A percentile compares a stretch with the other conserved stretches of the same genome.
phyloP scores from a whole-genome alignment of 2,888 invertebrate genomes.

The Odontomyia ornata region DNA sequence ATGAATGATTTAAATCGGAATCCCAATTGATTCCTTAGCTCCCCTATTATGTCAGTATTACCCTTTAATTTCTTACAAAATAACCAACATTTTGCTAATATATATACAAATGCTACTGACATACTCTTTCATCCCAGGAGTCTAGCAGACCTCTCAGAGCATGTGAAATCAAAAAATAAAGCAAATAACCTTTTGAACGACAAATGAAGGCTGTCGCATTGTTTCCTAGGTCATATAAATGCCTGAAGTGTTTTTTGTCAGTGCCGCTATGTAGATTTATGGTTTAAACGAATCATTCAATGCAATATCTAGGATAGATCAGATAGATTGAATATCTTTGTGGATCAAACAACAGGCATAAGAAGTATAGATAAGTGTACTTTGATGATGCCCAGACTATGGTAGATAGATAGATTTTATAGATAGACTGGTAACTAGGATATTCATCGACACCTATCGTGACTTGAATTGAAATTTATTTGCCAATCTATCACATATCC shows the following conservation, averaged over 20 bases:
- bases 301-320: constrained; percentile 5
- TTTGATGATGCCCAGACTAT: too few relatives aligned
- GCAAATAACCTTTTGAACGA: constrained; percentile 30
- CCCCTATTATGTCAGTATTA: too few relatives aligned
- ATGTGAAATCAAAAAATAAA: background rate
- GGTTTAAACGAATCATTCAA: constrained; percentile 23
- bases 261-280: constrained; percentile 37
- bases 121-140: background rate
- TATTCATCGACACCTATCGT: constrained; percentile 42
- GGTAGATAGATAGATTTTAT: background rate
- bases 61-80: too few relatives aligned
- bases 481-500: constrained; percentile 9
- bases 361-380: background rate
- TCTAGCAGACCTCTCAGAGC: background rate
- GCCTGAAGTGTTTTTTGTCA: constrained; percentile 23
- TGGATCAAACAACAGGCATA: constrained; percentile 13
- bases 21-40: too few relatives aligned
- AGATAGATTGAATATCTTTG: constrained; percentile 32
- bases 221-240: constrained; percentile 47
- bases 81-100: background rate
- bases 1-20: too few relatives aligned
- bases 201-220: constrained; percentile 50
- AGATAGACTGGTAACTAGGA: background rate
- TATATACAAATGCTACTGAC: constrained; percentile 16
- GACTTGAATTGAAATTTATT: constrained; percentile 42